Evolutionary conservation across 2,113 vertebrate species (phyloP), one percentile per base, ranked within the genome.

Genomic region (Cynoglossus semilaevis): DNA sequence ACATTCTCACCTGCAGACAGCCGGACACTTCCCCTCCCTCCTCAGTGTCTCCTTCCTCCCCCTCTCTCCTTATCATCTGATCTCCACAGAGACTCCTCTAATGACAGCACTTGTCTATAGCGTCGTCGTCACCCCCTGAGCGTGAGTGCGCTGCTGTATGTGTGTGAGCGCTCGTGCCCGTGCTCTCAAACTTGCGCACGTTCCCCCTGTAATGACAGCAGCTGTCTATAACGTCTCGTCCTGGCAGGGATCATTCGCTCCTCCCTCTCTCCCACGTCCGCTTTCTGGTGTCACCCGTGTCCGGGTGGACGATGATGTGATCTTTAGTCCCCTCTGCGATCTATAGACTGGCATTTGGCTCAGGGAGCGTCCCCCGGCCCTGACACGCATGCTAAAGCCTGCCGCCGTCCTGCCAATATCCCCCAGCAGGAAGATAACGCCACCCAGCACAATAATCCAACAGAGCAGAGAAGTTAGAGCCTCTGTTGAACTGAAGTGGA

Each of bases 261-360:
- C 93, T 92, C 89, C 44, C 53, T 76, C 79, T 76, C 79, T 77
- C 70, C 72, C 73, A 63, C 69, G 75, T 85, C 61, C 38, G 57
- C 71, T 72, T 81, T 82, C 81, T 80, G 82, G 91, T 94, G 94
- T 99, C 96, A 97, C 93, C 93, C 91, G 91, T 94, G 93, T 96
- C 92, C 91, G 71, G 62, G 69, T 85, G 93, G 92, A 91, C 79
- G 71, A 93, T 95, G 95, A 98, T 94, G 94, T 98, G 96, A 98
- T 98, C 95, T 98, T 98, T 98, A 96, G 93, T 95, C 94, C 94
- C 93, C 91, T 81, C 77, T 73, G 72, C 92, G 89, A 98, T 99
- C 96, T 93, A 98, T 98, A 99, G 94, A 97, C 95, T 99, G 96
- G 96, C 95, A 97, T 99, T 99, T 99, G 95, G 94, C 95, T 96